These are phyloP conservation scores for Amazona ochrocephala DNA, from an alignment of 2,797 vertebrate species.

Conservation along the genomic window DNA sequence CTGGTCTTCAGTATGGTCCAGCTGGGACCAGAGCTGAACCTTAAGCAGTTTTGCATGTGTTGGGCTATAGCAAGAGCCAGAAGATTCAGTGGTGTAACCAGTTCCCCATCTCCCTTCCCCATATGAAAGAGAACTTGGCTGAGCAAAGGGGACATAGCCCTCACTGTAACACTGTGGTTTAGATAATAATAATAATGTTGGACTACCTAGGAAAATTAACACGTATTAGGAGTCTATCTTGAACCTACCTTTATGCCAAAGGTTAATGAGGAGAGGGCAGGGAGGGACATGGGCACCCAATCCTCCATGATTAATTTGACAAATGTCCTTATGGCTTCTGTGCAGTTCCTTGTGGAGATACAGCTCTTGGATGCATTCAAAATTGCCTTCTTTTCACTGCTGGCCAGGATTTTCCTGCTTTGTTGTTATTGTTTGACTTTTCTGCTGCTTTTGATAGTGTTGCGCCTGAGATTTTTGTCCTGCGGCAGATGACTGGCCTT, in stretches of 20 bases:
- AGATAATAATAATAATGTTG: neutral
- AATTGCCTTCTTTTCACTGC: constrained; percentile 63
- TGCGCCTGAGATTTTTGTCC: neutral
- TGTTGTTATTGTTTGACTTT: constrained; percentile 56
- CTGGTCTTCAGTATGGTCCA: neutral
- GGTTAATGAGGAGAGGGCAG: constrained; percentile 54
- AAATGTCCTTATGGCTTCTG: constrained; percentile 54
- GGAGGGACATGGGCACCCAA: constrained; percentile 23
- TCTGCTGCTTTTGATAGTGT: neutral
- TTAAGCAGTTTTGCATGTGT: neutral
- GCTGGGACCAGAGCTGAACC: neutral
- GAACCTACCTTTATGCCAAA: constrained; percentile 32
- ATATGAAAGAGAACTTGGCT: neutral
- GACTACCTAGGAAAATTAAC: constrained; percentile 19
- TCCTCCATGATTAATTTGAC: constrained; percentile 45
- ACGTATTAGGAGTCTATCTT: constrained; percentile 17
- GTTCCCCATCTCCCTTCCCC: neutral
- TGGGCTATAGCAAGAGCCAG: neutral
- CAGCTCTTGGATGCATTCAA: constrained; percentile 8
- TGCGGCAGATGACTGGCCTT: neutral
- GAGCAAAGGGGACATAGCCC: neutral
- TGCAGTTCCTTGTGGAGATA: constrained; percentile 50
- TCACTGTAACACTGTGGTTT: neutral
- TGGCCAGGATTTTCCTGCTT: constrained; percentile 55
- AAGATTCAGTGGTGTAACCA: neutral